Base-by-base conservation (phyloP, 1,140 invertebrate species). In the Geopemphigus sp. region DNA sequence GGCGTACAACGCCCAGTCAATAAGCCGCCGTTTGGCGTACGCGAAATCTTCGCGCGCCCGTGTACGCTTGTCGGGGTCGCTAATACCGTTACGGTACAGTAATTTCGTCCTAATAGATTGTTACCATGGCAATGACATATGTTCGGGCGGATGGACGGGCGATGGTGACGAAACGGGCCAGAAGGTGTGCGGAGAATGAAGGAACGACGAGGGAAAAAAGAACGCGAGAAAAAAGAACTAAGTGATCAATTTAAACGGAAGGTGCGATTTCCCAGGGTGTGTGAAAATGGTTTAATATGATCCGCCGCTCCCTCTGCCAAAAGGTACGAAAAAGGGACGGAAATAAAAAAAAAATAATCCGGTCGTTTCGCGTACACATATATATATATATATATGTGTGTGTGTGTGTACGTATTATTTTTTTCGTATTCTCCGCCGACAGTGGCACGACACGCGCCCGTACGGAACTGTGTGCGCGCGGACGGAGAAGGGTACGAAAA, bases 261-360 rank as follows among this genome's bases (percentile, higher is more conserved):
- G 47, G n/a, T 45, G 32, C 56, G 32, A 76, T 45, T 57, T 39
- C 57, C 24, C 56, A n/a, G 57, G 70, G 26, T 45, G 73, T 74
- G 32, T 59, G 73, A 76, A 76, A 76, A 76, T 45, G 73, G 73
- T 76, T 59, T 76, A 76, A 76, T 76, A 76, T 76, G 73, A 76
- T 76, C 53, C 14, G 59, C 53, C 14, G 59, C 73, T 63, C 74
- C 24, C 50, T 45, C 57, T 63, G 74, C 74, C 74, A 63, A 78
- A 63, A 59, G 29, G 39, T 54, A 76, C 54, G 26, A 56, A n/a
- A n/a, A 63, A 50, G 47, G 47, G 47, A 50, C 47, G 47, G 14
- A 80, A 80, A 53, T 17, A 29, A 26, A 47, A 4, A 80, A 39
- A 57, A 80, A 70, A 63, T 78, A 78, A 78, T 78, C 74, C 74